Evolutionary conservation across 2,113 vertebrate species (phyloP), one percentile per base, ranked within the genome.

Genomic region (Oryzias woworae): DNA sequence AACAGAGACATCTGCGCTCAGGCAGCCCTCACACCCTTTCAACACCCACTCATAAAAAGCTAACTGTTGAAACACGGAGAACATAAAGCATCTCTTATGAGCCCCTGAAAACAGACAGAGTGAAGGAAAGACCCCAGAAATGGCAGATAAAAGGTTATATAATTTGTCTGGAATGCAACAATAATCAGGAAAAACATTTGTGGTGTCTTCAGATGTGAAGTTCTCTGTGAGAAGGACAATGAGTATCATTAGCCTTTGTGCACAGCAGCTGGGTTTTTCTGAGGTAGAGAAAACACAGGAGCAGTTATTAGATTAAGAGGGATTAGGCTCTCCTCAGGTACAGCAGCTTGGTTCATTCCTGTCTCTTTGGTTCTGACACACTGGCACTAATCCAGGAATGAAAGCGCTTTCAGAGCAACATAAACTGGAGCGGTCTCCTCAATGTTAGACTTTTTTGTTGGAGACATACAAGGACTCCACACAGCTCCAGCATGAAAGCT

Each of bases 11-110:
- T 85, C 80, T 68, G 75, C 84, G 77, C 51, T 16, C 17, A 61
- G 75, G 63, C 69, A 46, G 69, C 83, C 60, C 78, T 56, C 69
- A 56, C 50, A 66, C 28, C 62, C 58, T 89, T 81, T 90, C 87
- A 90, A 85, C 89, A 87, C 83, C 83, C 81, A 80, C 87, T 89
- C 89, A 87, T 89, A 86, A 88, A 75, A 62, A 57, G 75, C 47
- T 0, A 66, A 51, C 80, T 81, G 87, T 67, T 89, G 87, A 86
- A 85, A 85, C 82, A 53, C 50, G 58, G 69, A 66, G 73, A 48
- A 78, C 20, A 59, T 85, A 77, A 84, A 75, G 76, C 48, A 53
- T 69, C 59, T 50, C 58, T 26, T 60, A 58, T 36, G 20, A 16
- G 58, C 1, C 12, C 43, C 55, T 1, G 54, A 78, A 65, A 58